Conservation (phyloP, 2,888 invertebrate species). For the Drosophila dives region DNA sequence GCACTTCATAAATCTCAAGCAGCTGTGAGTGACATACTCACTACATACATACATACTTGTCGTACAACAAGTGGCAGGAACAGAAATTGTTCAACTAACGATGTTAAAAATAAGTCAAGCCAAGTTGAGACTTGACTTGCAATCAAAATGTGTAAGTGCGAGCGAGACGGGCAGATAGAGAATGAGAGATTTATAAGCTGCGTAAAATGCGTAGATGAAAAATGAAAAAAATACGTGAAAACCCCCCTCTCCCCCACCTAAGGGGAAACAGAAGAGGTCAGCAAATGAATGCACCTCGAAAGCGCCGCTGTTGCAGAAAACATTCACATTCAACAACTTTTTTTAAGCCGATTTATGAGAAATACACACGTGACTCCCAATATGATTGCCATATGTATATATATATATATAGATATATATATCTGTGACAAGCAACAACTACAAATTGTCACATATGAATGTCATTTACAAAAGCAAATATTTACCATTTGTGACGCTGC, state of each 20-base stretch:
- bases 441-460: conserved; percentile 63
- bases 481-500: conserved; percentile 68
- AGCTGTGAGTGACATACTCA: conserved; percentile 69
- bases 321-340: conserved; percentile 8
- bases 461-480: conserved; percentile 80
- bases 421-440: conserved; percentile 21
- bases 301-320: conserved; percentile 1
- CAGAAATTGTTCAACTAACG: conserved; percentile 56
- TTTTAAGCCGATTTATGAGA: conserved; percentile 79
- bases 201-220: conserved; percentile 65
- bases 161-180: not conserved
- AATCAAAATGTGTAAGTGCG: conserved; percentile 29
- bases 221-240: conserved; percentile 59
- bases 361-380: conserved; percentile 65
- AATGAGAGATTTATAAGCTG: conserved; percentile 40
- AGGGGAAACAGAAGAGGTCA: conserved; percentile 21
- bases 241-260: conserved; percentile 25
- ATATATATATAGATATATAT: conserved; percentile 2
- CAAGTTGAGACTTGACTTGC: conserved; percentile 49
- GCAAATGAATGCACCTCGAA: conserved; percentile 56
- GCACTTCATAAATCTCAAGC: conserved; percentile 77
- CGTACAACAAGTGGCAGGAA: conserved; percentile 71
- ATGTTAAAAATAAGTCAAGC: conserved; percentile 76
- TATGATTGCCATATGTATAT: conserved; percentile 58
- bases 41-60: conserved; percentile 27